These are phyloP conservation scores for Ligdia adustata DNA, from an alignment of 2,888 invertebrate species.

Conservation along the genomic window DNA sequence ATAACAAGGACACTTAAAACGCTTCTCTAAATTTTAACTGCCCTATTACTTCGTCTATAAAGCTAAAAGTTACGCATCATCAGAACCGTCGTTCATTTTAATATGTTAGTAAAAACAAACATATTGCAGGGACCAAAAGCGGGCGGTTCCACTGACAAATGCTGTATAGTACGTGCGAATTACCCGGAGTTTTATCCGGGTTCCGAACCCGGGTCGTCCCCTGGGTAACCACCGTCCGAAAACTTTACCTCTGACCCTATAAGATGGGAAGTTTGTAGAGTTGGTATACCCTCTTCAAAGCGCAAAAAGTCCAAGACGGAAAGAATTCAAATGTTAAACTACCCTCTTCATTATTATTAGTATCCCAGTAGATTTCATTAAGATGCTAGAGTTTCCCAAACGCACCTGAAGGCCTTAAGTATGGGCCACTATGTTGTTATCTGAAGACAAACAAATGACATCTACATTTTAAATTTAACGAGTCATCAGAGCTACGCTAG, in stretches of 20 bases:
- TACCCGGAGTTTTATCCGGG: constrained; percentile 80
- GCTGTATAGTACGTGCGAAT: constrained; percentile 78
- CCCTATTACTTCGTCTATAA: constrained; percentile 1
- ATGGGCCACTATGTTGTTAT: too few relatives aligned
- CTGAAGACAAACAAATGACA: too few relatives aligned
- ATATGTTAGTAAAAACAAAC: constrained; percentile 27
- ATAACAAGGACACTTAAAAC: too few relatives aligned
- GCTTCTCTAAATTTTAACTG: not conserved
- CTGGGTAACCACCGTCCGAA: constrained; percentile 72
- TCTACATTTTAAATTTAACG: too few relatives aligned
- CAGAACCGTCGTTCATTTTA: constrained; percentile 18
- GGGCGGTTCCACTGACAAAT: constrained; percentile 59
- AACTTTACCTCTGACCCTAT: constrained; percentile 77
- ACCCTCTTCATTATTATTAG: too few relatives aligned
- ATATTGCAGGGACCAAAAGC: constrained; percentile 11
- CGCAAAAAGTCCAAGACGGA: too few relatives aligned
- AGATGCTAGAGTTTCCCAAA: too few relatives aligned
- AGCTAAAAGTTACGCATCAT: constrained; percentile 3
- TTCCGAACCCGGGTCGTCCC: constrained; percentile 64
- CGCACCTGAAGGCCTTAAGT: too few relatives aligned
- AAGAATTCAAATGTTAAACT: too few relatives aligned
- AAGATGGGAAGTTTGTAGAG: constrained; percentile 52
- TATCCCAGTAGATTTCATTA: too few relatives aligned
- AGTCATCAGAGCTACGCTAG: too few relatives aligned
- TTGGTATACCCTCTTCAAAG: constrained; percentile 37